Evolutionary conservation across 2,113 vertebrate genomes (phyloP), one percentile per base, ranked within the genome.

Genomic region (Campylomormyrus tamandua): DNA sequence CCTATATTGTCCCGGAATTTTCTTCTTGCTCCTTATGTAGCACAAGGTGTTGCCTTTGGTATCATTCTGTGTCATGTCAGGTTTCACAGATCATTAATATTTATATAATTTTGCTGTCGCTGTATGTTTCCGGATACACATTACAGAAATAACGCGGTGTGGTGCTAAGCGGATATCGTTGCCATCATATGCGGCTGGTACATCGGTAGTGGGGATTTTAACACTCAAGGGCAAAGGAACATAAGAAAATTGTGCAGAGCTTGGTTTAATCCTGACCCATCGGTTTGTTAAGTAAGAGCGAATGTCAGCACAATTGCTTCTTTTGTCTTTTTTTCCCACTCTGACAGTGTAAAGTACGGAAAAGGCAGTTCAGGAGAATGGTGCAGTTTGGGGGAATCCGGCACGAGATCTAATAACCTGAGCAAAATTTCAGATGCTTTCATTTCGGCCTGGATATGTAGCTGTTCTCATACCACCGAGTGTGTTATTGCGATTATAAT

Each of bases 401-500:
- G 92, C 93, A 90, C 91, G 91, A 89, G 90, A 94, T 94, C 90
- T 89, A 92, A 95, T 95, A 95, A 95, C 92, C 21, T 46, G 83
- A 84, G 39, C 92, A 88, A 39, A 35, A 85, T 5, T 91, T 90
- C 92, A 91, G 94, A 77, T 39, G 62, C 95, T 94, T 94, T 93
- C 92, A 93, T 92, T 92, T 90, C 86, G 94, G 96, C 95, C 94
- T 91, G 95, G 94, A 96, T 95, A 95, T 93, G 94, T 93, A 95
- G 94, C 95, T 96, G 96, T 93, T 92, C 94, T 95, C 93, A 96
- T 96, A 96, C 94, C 93, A 95, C 94, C 95, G 96, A 97, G 96
- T 96, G 96, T 96, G 96, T 95, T 96, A 94, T 96, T 96, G 93
- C 94, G 96, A 96, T 96, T 95, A 96, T 95, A 95, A 95, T 96